Evolutionary conservation across 1,140 invertebrate genomes (phyloP).

Genomic region (Drosophila bifasciata): DNA sequence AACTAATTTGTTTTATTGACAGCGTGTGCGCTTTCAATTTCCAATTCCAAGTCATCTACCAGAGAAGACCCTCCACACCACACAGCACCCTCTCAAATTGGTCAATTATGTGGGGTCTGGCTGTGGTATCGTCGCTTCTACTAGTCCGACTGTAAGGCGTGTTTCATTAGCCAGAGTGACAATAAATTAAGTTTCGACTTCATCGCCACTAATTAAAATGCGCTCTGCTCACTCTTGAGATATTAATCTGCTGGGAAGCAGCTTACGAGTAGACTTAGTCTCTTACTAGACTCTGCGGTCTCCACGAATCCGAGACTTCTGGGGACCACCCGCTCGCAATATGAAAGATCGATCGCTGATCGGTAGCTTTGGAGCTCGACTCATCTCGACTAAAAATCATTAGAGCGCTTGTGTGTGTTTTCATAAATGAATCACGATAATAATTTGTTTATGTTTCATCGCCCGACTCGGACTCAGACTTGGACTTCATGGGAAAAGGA

Average conservation of each 20-base stretch:
- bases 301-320: background rate
- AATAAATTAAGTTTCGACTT: slow-evolving; percentile 77
- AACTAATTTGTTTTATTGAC: slow-evolving; percentile 84
- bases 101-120: slow-evolving; percentile 63
- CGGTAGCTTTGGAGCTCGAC: slow-evolving; percentile 68
- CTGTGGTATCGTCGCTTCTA: background rate
- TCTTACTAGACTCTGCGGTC: slow-evolving; percentile 26
- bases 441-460: slow-evolving; percentile 78
- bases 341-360: slow-evolving; percentile 49
- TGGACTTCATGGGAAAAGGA: slow-evolving; percentile 75
- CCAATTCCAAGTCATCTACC: slow-evolving; percentile 6
- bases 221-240: slow-evolving; percentile 65
- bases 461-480: background rate
- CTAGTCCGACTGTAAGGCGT: slow-evolving; percentile 31
- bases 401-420: slow-evolving; percentile 66
- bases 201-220: slow-evolving; percentile 76
- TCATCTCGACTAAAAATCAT: slow-evolving; percentile 74
- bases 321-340: slow-evolving; percentile 62
- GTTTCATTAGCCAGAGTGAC: slow-evolving; percentile 80
- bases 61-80: slow-evolving; percentile 35
- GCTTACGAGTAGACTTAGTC: slow-evolving; percentile 68
- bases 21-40: slow-evolving; percentile 67
- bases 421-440: slow-evolving; percentile 80
- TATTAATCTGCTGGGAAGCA: slow-evolving; percentile 79
- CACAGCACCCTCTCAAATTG: slow-evolving; percentile 65